Conservation (phyloP, 2,888 invertebrate genomes). For the Carpatolechia fugitivella region DNA sequence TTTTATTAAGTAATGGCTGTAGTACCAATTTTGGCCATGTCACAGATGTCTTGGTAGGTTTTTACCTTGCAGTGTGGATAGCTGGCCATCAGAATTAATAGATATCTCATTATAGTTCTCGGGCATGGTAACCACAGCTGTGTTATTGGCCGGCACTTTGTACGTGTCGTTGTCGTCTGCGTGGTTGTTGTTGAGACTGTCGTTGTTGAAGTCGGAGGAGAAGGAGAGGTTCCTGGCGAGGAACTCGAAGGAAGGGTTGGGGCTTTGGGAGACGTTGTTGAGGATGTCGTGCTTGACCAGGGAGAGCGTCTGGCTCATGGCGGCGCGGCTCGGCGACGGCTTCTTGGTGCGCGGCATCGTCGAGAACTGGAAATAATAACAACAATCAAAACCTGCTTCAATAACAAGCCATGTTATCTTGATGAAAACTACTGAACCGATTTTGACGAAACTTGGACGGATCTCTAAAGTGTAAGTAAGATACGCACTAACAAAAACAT, state of each 20-base stretch:
- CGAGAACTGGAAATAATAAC: slow-evolving; percentile 68
- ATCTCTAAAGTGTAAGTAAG: no score
- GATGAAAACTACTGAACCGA: no score
- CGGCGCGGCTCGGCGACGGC: slow-evolving; percentile 62
- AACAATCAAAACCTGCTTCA: no score
- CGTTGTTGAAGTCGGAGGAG: slow-evolving; percentile 71
- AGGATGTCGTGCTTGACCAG: slow-evolving; percentile 69
- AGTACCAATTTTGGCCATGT: no score
- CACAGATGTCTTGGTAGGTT: no score
- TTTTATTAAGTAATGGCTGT: no score
- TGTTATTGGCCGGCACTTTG: slow-evolving; percentile 69
- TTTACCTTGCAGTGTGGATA: slow-evolving; percentile 70
- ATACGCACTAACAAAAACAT: no score
- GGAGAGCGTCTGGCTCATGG: slow-evolving; percentile 63
- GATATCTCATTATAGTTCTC: slow-evolving; percentile 76
- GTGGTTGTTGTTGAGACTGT: slow-evolving; percentile 73
- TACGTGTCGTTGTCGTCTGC: slow-evolving; percentile 66
- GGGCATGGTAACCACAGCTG: slow-evolving; percentile 52
- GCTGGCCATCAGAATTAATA: slow-evolving; percentile 67
- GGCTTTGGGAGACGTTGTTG: slow-evolving; percentile 43
- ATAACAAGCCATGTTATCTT: no score
- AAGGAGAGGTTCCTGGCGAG: slow-evolving; percentile 71
- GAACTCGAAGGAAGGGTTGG: slow-evolving; percentile 56
- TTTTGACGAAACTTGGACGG: no score
- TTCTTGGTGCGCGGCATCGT: slow-evolving; percentile 81